These are phyloP conservation scores for Siniperca chuatsi DNA, from an alignment of 2,113 vertebrate species.

Conservation along the genomic window DNA sequence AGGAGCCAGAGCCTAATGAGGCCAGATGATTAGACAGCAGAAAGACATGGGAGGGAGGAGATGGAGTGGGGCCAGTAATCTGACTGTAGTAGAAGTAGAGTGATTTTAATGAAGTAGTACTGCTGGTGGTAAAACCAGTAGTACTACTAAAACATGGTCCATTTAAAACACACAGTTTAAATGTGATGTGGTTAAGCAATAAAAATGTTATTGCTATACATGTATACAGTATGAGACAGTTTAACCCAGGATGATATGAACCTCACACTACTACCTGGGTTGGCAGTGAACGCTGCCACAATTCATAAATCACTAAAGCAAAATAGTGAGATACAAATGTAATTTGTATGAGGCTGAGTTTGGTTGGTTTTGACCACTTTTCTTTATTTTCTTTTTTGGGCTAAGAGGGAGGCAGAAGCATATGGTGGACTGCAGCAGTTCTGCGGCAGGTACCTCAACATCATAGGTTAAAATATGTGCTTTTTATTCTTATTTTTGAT, in stretches of 20 bases:
- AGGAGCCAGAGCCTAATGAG: slow-evolving; percentile 64
- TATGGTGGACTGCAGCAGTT: not conserved
- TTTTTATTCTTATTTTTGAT: too few species aligned
- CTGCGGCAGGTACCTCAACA: too few species aligned
- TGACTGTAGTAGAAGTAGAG: slow-evolving; percentile 30
- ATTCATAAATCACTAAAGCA: not conserved
- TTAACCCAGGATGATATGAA: not conserved
- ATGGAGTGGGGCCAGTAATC: slow-evolving; percentile 8
- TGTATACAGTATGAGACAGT: not conserved
- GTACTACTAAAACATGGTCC: not conserved
- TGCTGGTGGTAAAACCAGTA: not conserved
- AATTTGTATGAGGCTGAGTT: not conserved
- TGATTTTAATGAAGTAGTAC: slow-evolving; percentile 5
- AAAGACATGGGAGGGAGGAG: slow-evolving; percentile 25
- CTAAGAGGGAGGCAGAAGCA: not conserved
- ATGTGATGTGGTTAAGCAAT: not conserved
- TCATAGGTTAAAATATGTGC: too few species aligned
- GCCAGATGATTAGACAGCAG: slow-evolving; percentile 70
- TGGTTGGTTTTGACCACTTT: not conserved
- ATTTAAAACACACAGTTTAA: not conserved
- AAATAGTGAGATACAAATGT: not conserved
- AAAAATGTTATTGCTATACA: not conserved
- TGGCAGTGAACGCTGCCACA: not conserved
- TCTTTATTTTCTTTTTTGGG: not conserved
- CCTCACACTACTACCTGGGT: not conserved